These are phyloP conservation scores for Phengaris alcon DNA, from an alignment of 2,888 invertebrate genomes.

Conservation along the genomic window DNA sequence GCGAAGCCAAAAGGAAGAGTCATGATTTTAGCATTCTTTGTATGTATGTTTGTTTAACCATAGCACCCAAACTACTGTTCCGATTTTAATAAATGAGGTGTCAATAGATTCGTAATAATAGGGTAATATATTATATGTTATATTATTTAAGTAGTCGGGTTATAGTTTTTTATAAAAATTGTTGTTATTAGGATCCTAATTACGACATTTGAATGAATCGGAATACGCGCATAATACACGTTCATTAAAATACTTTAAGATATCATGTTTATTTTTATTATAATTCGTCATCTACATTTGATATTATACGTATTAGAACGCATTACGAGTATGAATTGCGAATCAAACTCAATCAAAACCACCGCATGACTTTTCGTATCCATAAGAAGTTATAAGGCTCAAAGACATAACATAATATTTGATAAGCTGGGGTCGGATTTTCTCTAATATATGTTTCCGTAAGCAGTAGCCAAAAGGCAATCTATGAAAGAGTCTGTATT, in stretches of 20 bases:
- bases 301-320: not conserved
- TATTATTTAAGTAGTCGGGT: too few species aligned
- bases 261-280: not conserved
- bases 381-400: slow-evolving; percentile 24
- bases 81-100: too few species aligned
- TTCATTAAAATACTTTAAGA: not conserved
- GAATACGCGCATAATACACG: too few species aligned
- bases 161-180: too few species aligned
- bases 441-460: slow-evolving; percentile 27
- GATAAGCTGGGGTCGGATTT: slow-evolving; percentile 27
- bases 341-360: slow-evolving; percentile 19
- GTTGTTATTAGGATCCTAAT: too few species aligned
- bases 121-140: too few species aligned
- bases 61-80: too few species aligned
- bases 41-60: too few species aligned
- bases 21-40: too few species aligned
- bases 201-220: too few species aligned
- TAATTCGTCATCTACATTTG: not conserved
- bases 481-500: slow-evolving; percentile 23
- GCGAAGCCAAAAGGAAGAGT: too few species aligned
- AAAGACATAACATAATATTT: slow-evolving; percentile 28
- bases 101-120: too few species aligned
- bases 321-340: not conserved
- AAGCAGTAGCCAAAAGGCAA: slow-evolving; percentile 28
- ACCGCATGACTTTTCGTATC: slow-evolving; percentile 23